phyloP scores from a whole-genome alignment of 2,888 invertebrate genomes.

The Synanthedon myopaeformis region DNA sequence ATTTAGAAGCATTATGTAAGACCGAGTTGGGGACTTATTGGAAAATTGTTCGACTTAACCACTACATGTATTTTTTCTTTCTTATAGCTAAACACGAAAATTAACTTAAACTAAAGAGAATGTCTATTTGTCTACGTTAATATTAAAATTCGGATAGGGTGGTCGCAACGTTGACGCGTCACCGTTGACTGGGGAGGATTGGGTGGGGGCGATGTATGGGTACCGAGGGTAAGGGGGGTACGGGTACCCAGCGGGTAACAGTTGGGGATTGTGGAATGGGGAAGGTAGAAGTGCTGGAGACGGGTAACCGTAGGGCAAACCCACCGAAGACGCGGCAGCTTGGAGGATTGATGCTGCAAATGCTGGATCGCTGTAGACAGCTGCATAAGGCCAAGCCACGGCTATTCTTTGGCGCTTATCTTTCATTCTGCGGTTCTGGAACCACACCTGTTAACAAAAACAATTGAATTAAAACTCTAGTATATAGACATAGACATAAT shows the following conservation, averaged over 20 bases:
- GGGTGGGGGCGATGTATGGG: slow-evolving; percentile 69
- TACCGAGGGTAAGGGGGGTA: slow-evolving; percentile 64
- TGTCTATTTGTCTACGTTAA: slow-evolving; percentile 57
- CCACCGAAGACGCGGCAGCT: slow-evolving; percentile 83
- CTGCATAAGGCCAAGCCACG: slow-evolving; percentile 94
- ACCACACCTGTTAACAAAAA: slow-evolving; percentile 85
- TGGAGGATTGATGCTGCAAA: slow-evolving; percentile 93
- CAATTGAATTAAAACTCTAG: neutral
- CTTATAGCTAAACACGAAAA: slow-evolving; percentile 5
- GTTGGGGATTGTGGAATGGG: slow-evolving; percentile 67
- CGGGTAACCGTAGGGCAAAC: slow-evolving; percentile 73
- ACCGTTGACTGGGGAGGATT: slow-evolving; percentile 54
- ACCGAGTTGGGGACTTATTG: too few relatives aligned
- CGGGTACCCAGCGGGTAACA: slow-evolving; percentile 71
- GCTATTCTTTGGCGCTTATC: slow-evolving; percentile 96
- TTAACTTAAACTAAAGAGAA: too few relatives aligned
- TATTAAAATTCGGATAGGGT: slow-evolving; percentile 58
- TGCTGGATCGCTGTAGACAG: slow-evolving; percentile 93
- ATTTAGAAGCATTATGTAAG: too few relatives aligned
- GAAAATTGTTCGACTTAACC: too few relatives aligned
- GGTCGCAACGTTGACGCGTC: slow-evolving; percentile 56
- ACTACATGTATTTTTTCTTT: slow-evolving; percentile 6
- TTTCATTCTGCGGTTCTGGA: slow-evolving; percentile 96
- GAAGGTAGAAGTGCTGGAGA: slow-evolving; percentile 71
- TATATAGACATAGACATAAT: neutral